Percentiles rank a stretch among this genome's conserved stretches.
phyloP scores from a whole-genome alignment of 2,888 invertebrate genomes.

The Eupithecia abbreviata region DNA sequence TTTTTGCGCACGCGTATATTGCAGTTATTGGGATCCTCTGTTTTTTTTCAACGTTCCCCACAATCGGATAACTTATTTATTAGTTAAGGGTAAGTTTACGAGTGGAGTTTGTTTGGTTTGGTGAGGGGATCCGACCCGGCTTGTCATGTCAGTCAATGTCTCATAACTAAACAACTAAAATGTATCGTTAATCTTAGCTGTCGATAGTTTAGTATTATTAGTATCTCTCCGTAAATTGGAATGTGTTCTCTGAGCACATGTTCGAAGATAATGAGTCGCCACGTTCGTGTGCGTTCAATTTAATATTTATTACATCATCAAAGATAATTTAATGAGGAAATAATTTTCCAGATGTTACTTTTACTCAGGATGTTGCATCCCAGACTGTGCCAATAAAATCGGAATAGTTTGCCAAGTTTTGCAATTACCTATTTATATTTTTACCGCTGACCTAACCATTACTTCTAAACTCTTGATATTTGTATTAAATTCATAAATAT shows the following conservation, averaged over 20 bases:
- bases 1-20: conserved; percentile 65
- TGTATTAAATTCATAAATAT: no score
- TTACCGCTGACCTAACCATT: neutral
- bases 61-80: conserved; percentile 79
- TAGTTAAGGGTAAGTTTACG: conserved; percentile 75
- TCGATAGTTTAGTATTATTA: conserved; percentile 49
- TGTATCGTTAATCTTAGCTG: conserved; percentile 58
- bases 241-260: neutral
- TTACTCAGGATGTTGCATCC: conserved; percentile 6
- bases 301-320: conserved; percentile 6
- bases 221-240: conserved; percentile 27
- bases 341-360: neutral
- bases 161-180: conserved; percentile 39
- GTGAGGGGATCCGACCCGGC: conserved; percentile 62
- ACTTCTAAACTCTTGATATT: neutral
- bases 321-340: neutral
- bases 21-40: conserved; percentile 64
- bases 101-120: conserved; percentile 69
- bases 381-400: conserved; percentile 4
- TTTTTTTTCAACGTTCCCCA: conserved; percentile 52
- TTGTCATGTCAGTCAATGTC: conserved; percentile 60
- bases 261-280: neutral
- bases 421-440: conserved; percentile 1
- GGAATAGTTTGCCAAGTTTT: conserved; percentile 7
- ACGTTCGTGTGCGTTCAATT: neutral